A percentile compares a stretch with the other conserved stretches of the same genome.
Conservation (phyloP, 2,797 vertebrate genomes). For the Carcharodon carcharias region DNA sequence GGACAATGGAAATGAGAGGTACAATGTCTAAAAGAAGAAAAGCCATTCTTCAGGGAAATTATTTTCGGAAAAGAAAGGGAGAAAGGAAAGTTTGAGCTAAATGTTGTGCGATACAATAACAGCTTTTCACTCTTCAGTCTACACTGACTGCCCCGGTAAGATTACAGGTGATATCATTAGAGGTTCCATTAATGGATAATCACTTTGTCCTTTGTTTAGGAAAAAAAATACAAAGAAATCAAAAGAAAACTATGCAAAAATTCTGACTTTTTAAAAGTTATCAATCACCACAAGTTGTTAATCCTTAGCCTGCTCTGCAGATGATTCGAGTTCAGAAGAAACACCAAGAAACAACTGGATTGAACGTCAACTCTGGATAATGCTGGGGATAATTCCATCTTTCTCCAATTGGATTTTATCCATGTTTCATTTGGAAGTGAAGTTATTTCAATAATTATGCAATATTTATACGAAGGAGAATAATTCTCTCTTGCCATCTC, state of each 20-base stretch:
- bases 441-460: no score
- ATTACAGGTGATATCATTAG: no score
- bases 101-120: not conserved
- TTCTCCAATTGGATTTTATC: not conserved
- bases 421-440: not conserved
- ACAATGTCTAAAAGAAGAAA: not conserved
- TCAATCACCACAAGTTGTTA: not conserved
- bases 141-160: not conserved
- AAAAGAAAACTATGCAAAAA: not conserved
- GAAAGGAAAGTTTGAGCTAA: not conserved
- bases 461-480: not conserved
- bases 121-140: not conserved
- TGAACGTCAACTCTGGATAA: no score
- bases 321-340: not conserved
- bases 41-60: not conserved
- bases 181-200: not conserved
- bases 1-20: not conserved
- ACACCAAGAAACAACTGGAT: not conserved
- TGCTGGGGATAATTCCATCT: not conserved
- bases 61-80: not conserved
- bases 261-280: not conserved
- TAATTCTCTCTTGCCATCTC: not conserved
- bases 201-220: not conserved
- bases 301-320: not conserved
- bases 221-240: not conserved